A percentile compares a stretch with the other conserved stretches of the same genome.
These are phyloP conservation scores for Ailurus styani DNA, from an alignment of 2,113 vertebrate genomes.

Conservation along the genomic window DNA sequence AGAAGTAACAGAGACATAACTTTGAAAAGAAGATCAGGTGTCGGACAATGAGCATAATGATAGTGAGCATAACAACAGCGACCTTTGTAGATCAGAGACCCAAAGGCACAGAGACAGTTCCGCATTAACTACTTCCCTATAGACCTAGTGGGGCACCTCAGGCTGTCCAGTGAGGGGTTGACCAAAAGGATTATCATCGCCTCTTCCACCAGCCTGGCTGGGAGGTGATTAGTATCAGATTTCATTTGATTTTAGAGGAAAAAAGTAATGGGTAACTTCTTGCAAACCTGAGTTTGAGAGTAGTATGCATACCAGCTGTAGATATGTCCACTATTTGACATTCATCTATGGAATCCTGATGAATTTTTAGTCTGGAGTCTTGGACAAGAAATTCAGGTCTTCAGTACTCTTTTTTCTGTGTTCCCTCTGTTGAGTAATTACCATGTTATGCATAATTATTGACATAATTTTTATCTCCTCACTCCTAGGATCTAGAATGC, in stretches of 20 bases:
- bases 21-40: background rate
- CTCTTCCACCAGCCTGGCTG: background rate
- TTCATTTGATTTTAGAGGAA: background rate
- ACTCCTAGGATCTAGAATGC: background rate
- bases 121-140: background rate
- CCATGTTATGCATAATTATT: background rate
- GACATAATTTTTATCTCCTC: background rate
- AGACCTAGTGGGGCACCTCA: background rate
- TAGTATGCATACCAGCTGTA: no score
- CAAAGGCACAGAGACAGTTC: background rate
- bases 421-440: background rate
- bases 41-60: background rate
- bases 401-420: background rate
- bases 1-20: background rate
- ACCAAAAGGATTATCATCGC: background rate
- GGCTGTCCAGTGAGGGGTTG: rapidly evolving
- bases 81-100: background rate
- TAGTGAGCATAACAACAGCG: rapidly evolving
- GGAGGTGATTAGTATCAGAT: background rate
- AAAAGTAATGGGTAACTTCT: background rate
- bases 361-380: background rate
- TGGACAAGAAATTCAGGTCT: background rate
- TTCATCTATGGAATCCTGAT: background rate
- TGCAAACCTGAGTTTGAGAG: background rate
- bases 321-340: background rate